Evolutionary conservation across 2,888 invertebrate genomes (phyloP), one percentile per base, ranked within the genome.

Genomic region (Scotopteryx bipunctaria): DNA sequence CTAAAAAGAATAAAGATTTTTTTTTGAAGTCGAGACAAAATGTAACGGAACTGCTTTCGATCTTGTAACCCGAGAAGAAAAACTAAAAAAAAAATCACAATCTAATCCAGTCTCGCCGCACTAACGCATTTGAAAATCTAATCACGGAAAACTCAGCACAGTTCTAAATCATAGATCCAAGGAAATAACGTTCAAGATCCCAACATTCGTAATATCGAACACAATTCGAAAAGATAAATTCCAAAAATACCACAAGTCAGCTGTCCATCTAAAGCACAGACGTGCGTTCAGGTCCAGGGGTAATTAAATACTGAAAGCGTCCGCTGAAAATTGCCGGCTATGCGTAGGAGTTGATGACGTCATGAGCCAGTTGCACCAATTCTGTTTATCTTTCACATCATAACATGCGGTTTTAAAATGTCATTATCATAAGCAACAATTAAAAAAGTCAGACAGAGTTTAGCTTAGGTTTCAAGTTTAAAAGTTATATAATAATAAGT

Each of bases 291-390:
- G 55, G 32, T 55, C 45, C 61, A 57, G 41, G 37, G 57, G 58
- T 46, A 61, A 62, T 66, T 62, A 60, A 60, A 54, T 46, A 81
- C 81, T 82, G 76, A 75, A 76, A 70, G 55, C n/a, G n/a, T 2
- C 15, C 38, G 50, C 63, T 69, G 74, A 64, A 64, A 56, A 57
- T 64, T 45, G 37, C 65, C 69, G 68, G 61, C 49, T 67, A 16
- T 52, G 76, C 73, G 78, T 71, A 54, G 57, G 78, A 73, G 76
- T 64, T 19, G 42, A 47, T 70, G 67, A 64, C 69, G 69, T 65
- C 63, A 63, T 31, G n/a, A 27, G 14, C n/a, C 14, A 14, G 41
- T 31, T 25, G 25, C 8, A 25, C n/a, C 25, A n/a, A 11, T 27
- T 27, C 9, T 11, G 11, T 9, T n/a, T n/a, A n/a, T n/a, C n/a